A percentile compares a stretch with the other conserved stretches of the same genome.
Conservation (phyloP, 2,113 vertebrate species). For the Sisor rabdophorus region DNA sequence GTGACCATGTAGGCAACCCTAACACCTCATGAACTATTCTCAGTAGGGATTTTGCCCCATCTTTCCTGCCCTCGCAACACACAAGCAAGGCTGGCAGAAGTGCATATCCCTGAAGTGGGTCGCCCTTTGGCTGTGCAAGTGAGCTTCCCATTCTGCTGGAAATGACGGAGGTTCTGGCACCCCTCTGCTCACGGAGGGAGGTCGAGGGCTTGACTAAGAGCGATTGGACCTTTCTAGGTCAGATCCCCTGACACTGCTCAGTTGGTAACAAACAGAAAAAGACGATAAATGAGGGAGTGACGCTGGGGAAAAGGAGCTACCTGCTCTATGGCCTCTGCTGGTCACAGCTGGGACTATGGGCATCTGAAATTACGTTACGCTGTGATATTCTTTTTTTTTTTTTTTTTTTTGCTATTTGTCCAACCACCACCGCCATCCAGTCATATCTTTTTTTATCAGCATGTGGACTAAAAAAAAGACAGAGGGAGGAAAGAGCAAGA, state of each 20-base stretch:
- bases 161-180: conserved; percentile 65
- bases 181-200: conserved; percentile 67
- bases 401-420: conserved; percentile 54
- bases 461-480: conserved; percentile 60
- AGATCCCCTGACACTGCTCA: conserved; percentile 72
- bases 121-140: conserved; percentile 28
- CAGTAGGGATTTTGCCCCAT: conserved; percentile 9
- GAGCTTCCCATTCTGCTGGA: conserved; percentile 36
- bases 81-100: conserved; percentile 23
- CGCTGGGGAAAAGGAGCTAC: conserved; percentile 55
- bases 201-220: conserved; percentile 68
- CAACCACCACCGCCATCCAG: background rate
- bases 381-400: conserved; percentile 47
- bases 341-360: conserved; percentile 25
- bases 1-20: conserved; percentile 21
- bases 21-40: conserved; percentile 19
- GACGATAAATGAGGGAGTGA: conserved; percentile 62
- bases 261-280: conserved; percentile 63
- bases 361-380: conserved; percentile 29
- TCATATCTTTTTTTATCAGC: conserved; percentile 53
- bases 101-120: conserved; percentile 38
- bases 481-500: conserved; percentile 2
- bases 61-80: conserved; percentile 9
- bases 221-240: conserved; percentile 76
- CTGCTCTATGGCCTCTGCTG: conserved; percentile 39